Percentiles rank a stretch among this genome's conserved stretches.
Evolutionary conservation across 2,888 invertebrate genomes (phyloP).

Genomic region (Drosophila colorata): DNA sequence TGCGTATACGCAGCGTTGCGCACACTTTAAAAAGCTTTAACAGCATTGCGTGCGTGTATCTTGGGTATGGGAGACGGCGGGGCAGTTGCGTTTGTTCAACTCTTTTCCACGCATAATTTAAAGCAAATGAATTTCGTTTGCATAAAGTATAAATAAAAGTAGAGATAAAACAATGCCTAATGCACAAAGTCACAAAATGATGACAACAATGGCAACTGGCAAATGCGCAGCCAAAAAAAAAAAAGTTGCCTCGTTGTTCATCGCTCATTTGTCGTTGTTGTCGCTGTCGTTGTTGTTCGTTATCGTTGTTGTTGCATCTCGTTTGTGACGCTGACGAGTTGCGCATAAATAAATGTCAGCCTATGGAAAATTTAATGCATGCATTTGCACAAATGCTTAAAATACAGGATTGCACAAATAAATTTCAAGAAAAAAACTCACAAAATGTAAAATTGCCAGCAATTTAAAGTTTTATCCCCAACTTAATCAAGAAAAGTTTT

Average conservation of each 20-base stretch:
- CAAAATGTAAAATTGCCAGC: slow-evolving; percentile 3
- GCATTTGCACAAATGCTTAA: slow-evolving; percentile 46
- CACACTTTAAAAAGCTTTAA: background rate
- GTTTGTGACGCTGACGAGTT: slow-evolving; percentile 59
- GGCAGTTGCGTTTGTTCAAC: slow-evolving; percentile 28
- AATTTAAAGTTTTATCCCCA: slow-evolving; percentile 14
- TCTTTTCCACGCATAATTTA: slow-evolving; percentile 57
- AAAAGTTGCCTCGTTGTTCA: slow-evolving; percentile 38
- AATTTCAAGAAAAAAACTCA: slow-evolving; percentile 9
- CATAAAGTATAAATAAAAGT: slow-evolving; percentile 43
- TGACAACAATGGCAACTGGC: slow-evolving; percentile 47
- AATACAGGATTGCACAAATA: slow-evolving; percentile 33
- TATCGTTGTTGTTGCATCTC: slow-evolving; percentile 50
- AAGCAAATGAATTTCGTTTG: slow-evolving; percentile 42
- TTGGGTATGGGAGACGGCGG: background rate
- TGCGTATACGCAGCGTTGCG: slow-evolving; percentile 57
- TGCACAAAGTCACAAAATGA: slow-evolving; percentile 57
- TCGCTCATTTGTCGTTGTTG: slow-evolving; percentile 38
- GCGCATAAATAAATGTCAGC: slow-evolving; percentile 68
- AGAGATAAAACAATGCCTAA: slow-evolving; percentile 52
- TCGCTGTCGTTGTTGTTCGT: slow-evolving; percentile 37
- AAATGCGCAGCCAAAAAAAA: slow-evolving; percentile 28
- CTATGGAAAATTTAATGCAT: slow-evolving; percentile 35
- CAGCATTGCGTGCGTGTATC: slow-evolving; percentile 4
- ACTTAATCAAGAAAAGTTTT: slow-evolving; percentile 9